These are phyloP conservation scores for Heliconius hortense DNA, from an alignment of 2,888 invertebrate species.

Conservation along the genomic window DNA sequence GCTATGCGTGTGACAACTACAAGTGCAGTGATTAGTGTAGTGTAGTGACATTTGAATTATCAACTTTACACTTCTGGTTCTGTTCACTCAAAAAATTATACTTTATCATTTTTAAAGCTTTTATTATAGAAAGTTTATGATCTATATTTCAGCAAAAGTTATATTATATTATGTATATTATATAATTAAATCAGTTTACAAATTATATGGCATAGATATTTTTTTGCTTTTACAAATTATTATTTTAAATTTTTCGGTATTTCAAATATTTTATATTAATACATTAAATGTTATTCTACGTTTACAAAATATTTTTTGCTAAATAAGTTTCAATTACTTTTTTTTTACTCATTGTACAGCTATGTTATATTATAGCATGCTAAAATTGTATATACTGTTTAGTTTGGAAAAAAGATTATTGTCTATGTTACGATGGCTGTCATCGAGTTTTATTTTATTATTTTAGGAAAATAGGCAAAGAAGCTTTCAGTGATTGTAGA, in stretches of 20 bases:
- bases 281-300: not conserved
- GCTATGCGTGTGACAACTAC: slow-evolving; percentile 43
- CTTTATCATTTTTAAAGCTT: not conserved
- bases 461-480: slow-evolving; percentile 65
- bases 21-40: slow-evolving; percentile 21
- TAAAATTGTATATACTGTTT: slow-evolving; percentile 17
- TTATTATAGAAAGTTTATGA: not conserved
- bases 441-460: slow-evolving; percentile 75
- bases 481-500: slow-evolving; percentile 70
- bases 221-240: not conserved
- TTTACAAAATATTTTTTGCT: not conserved
- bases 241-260: not conserved
- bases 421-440: slow-evolving; percentile 77
- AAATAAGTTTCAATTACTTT: not conserved
- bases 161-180: not conserved
- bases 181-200: not conserved
- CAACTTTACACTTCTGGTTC: not conserved
- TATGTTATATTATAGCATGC: slow-evolving; percentile 11
- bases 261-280: not conserved
- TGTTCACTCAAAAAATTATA: not conserved
- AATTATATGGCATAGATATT: not conserved
- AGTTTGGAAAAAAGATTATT: slow-evolving; percentile 49
- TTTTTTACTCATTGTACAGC: not conserved
- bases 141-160: not conserved
- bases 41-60: slow-evolving; percentile 16